Base-by-base conservation (phyloP, 1,140 invertebrate genomes). In the Monomorium pharaonis region DNA sequence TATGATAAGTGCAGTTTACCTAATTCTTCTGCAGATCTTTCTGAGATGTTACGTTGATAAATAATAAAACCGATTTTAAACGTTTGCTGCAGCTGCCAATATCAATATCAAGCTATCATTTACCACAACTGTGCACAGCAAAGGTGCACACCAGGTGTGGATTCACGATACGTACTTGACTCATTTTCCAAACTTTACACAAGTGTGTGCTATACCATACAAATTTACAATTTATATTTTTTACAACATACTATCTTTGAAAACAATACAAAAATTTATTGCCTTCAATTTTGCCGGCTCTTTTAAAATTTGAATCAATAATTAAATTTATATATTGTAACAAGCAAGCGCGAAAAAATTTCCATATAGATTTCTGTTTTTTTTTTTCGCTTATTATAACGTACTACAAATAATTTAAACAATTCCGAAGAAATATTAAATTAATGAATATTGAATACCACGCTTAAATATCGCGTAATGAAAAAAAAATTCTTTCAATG, bases 131-230 rank as follows among this genome's bases (percentile, higher is more conserved):
- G 78, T 72, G 51, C 78, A 30, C 37, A 56, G 51, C 65, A 33
- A 80, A 83, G 42, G 42, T 72, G 62, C 21, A 74, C 37, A 58
- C 9, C 27, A 58, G 4, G 7, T 37, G 9, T 72, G 24, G 1
- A 83, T 44, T 83, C n/a, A 21, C 42, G 58, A 56, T 80, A 44
- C 24, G 7, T 37, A 58, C 51, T 83, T 24, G 67, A 74, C 67
- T 74, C 78, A 60, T 72, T 81, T 81, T 81, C 56, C 42, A 83
- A 83, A 60, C 78, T 83, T 83, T 83, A 47, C 67, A 72, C 78
- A 83, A 74, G 78, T 80, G 76, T 30, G 47, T 44, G 16, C 44
- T 18, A 49, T 10, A 62, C 21, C 6, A 10, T 4, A 37, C 37
- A 37, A 3, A 37, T 37, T 7, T 18, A 3, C 21, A 7, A 18